These are phyloP conservation scores for Tenrec ecaudatus DNA, from an alignment of 2,113 vertebrate genomes.

Conservation along the genomic window DNA sequence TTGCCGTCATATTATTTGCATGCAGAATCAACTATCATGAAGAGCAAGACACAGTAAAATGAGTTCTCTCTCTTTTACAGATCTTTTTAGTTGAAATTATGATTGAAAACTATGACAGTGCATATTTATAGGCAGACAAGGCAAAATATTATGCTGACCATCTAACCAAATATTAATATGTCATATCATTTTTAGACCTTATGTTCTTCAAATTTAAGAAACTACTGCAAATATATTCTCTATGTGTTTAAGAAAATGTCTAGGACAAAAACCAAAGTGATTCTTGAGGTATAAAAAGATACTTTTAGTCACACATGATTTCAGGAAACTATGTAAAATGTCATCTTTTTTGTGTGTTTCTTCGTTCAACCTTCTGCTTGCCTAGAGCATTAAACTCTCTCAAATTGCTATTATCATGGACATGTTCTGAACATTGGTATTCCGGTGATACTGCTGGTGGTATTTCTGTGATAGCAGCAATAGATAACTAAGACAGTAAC, in stretches of 20 bases:
- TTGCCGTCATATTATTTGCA: background rate
- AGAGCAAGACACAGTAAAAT: conserved; percentile 59
- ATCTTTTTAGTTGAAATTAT: conserved; percentile 77
- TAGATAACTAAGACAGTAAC: background rate
- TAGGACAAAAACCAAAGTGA: conserved; percentile 46
- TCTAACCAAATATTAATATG: conserved; percentile 74
- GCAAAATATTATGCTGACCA: conserved; percentile 66
- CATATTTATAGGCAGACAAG: conserved; percentile 68
- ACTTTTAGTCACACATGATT: conserved; percentile 55
- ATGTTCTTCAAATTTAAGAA: conserved; percentile 56
- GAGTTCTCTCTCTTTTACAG: conserved; percentile 55
- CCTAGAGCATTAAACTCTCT: conserved; percentile 43
- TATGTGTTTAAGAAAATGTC: conserved; percentile 56
- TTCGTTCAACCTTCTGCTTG: background rate
- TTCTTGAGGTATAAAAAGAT: conserved; percentile 55
- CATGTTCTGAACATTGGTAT: background rate
- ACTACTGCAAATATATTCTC: conserved; percentile 67
- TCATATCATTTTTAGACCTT: conserved; percentile 76
- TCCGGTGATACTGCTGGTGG: background rate
- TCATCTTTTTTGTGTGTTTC: background rate
- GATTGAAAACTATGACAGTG: conserved; percentile 58
- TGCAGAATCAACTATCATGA: conserved; percentile 45
- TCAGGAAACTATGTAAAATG: conserved; percentile 54
- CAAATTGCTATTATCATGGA: conserved; percentile 37
- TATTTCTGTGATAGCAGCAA: background rate